Evolutionary conservation across 2,888 invertebrate species (phyloP).

Genomic region (Cryptus armator): DNA sequence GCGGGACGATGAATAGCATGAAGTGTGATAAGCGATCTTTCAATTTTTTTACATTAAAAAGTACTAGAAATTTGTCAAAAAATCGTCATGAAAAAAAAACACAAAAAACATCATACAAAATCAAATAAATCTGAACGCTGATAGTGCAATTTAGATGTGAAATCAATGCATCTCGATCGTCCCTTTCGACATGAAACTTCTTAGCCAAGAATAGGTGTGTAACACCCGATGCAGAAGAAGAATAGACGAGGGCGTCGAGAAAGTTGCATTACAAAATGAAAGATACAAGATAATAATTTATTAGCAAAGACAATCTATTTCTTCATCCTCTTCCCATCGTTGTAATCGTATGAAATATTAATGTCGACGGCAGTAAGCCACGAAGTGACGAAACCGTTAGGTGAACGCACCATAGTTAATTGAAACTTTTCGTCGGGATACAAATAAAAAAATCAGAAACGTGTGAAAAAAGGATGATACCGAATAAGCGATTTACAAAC

Average conservation of each 20-base stretch:
- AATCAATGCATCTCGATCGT: not conserved
- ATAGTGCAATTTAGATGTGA: not conserved
- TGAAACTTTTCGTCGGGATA: not conserved
- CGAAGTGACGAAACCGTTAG: conserved; percentile 12
- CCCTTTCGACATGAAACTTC: not conserved
- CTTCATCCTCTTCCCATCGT: conserved; percentile 4
- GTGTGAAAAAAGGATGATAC: conserved; percentile 19
- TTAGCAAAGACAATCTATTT: conserved; percentile 13
- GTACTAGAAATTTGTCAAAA: no score
- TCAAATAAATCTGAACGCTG: not conserved
- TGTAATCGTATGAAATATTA: not conserved
- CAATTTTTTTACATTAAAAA: not conserved
- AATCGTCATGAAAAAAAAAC: no score
- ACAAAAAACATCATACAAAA: not conserved
- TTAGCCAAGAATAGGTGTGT: conserved; percentile 18
- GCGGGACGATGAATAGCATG: no score
- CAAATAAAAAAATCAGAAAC: conserved; percentile 18
- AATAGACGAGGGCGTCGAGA: conserved; percentile 18
- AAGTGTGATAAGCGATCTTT: not conserved
- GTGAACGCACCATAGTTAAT: not conserved
- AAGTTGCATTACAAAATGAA: not conserved
- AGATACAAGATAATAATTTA: not conserved
- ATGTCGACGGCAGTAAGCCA: not conserved
- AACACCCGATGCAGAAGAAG: conserved; percentile 12
- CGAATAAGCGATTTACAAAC: conserved; percentile 9